Base-by-base conservation (phyloP, 2,113 vertebrate species). In the Gavialis gangeticus region DNA sequence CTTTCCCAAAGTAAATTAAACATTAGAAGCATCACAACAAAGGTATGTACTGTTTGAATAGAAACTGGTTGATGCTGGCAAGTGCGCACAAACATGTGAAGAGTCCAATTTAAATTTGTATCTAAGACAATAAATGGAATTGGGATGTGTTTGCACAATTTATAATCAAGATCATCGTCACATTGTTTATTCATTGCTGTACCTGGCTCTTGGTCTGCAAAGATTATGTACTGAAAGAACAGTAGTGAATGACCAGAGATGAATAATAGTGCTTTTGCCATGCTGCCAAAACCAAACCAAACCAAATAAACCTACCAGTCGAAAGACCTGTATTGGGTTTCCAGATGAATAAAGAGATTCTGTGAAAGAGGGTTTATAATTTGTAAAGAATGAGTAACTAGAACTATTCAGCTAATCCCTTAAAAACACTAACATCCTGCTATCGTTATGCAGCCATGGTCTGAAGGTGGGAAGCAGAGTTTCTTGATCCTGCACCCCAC, bases 121-220 rank as follows among this genome's bases (percentile, higher is more conserved):
- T 84, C 59, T 91, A 90, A 87, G 82, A 93, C 60, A 90, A 75
- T 77, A 92, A 91, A 91, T 77, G 21, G 87, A 88, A 79, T 8
- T 5, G 79, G 58, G 67, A 30, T n/a, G 58, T 3, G 66, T 94
- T 94, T 84, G 30, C 69, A 81, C 9, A 62, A 58, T 63, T 96
- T 95, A 91, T 34, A 73, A 92, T 57, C 75, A 91, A 88, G 85
- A 91, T 71, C 69, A 4, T 60, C 54, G 79, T 30, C 79, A 67
- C 12, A 58, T 21, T 87, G 60, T 79, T 76, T 93, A 75, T 55
- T 93, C 76, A 28, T 82, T 85, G 46, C 28, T 71, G 16, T 27
- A 21, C 46, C 75, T 92, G 46, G 88, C 85, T 79, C 34, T 54
- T 60, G 37, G 34, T 81, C 19, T 66, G 62, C 79, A 62, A 66